A percentile compares a stretch with the other conserved stretches of the same genome.
phyloP scores from a whole-genome alignment of 53 echinoderm and acorn worm species.

The Glandiceps talaboti region DNA sequence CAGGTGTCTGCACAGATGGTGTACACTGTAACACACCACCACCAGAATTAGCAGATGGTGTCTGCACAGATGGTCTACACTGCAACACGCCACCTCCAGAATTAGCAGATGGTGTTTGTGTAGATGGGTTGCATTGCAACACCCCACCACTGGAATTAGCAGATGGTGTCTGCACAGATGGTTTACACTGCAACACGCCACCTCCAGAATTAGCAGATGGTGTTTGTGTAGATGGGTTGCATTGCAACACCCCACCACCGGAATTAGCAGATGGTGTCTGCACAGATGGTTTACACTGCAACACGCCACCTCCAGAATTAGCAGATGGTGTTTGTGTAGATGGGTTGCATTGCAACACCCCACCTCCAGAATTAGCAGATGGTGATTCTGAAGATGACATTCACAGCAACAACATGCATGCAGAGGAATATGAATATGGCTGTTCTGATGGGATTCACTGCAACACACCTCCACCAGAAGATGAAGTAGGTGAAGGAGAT shows the following conservation, averaged over 20 bases:
- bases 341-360: constrained; percentile 28
- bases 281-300: background rate
- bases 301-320: constrained; percentile 7
- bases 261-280: constrained; percentile 4
- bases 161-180: constrained; percentile 42
- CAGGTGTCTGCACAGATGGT: constrained; percentile 5
- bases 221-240: constrained; percentile 31
- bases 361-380: constrained; percentile 11
- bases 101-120: constrained; percentile 7
- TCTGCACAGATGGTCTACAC: constrained; percentile 75
- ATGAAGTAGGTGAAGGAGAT: constrained; percentile 7
- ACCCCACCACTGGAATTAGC: constrained; percentile 34
- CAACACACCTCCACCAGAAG: constrained; percentile 11
- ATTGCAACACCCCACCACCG: constrained; percentile 50
- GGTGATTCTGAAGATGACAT: constrained; percentile 1
- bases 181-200: constrained; percentile 73
- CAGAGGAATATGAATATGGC: background rate
- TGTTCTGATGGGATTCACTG: constrained; percentile 11
- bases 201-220: constrained; percentile 32
- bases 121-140: constrained; percentile 46
- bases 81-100: constrained; percentile 75
- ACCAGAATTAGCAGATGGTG: constrained; percentile 1
- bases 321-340: constrained; percentile 19
- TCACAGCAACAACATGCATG: background rate
- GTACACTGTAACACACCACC: constrained; percentile 12